Evolutionary conservation across 37 sponge, comb jelly and placozoan genomes (phyloP), one percentile per base, ranked within the genome.

Genomic region (Crambe crambe): DNA sequence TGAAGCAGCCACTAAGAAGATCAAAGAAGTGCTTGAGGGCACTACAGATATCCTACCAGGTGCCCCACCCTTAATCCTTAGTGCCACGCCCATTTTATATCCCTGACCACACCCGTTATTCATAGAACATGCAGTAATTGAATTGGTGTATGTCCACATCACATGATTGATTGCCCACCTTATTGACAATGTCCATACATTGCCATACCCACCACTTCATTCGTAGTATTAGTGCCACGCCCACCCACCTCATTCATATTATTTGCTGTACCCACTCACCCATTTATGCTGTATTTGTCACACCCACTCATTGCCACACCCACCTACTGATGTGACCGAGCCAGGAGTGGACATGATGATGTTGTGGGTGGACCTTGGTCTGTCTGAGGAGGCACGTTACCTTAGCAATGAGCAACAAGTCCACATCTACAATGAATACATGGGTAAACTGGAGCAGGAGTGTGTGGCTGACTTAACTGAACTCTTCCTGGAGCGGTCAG

Each of bases 401-500:
- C 29, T 83, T 8, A 3, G 47, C 23, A n/a, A 29, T 6, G 70
- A 77, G 23, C 26, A 30, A 21, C 74, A 82, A 22, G 15, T 31
- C 21, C 42, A 77, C 37, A 34, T 91, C 56, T 86, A 78, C 87
- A 70, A 83, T 3, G 87, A 83, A n/a, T 54, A 56, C 42, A 91
- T 86, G 86, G 42, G 25, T 1, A 31, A 70, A 23, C 60, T 86
- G 29, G 83, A 82, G 62, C 73, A 51, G 68, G 73, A 77, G 68
- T 82, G 82, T 83, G 60, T 71, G 30, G 51, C 60, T 10, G 79
- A 86, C 63, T 29, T 91, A 12, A 65, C 70, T 40, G 91, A 91
- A 65, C 44, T 91, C 58, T 73, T 91, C n/a, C 61, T 86, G 83
- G 91, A 91, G 64, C 63, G 43, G 34, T 44, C 72, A 26, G 83